These are phyloP conservation scores for Theristicus caerulescens DNA, from an alignment of 2,113 vertebrate genomes.

Conservation along the genomic window DNA sequence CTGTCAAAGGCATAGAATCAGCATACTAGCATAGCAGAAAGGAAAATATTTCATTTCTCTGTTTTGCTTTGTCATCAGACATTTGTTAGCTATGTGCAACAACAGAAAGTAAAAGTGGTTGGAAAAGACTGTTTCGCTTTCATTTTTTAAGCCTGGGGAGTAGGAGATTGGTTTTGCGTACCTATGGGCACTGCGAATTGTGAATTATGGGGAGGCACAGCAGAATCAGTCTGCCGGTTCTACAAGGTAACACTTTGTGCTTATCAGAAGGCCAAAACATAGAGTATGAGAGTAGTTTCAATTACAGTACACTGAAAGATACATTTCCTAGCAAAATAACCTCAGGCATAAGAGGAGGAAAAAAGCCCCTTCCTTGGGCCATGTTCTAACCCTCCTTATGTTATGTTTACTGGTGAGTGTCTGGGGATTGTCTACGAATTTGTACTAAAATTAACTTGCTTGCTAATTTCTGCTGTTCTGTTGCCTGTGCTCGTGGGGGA, in stretches of 20 bases:
- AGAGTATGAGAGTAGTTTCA: not conserved
- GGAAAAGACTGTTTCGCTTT: not conserved
- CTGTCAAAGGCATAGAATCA: not conserved
- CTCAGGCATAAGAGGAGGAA: not conserved
- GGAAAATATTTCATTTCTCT: not conserved
- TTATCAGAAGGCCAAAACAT: not conserved
- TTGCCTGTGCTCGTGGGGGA: not conserved
- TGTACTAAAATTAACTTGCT: constrained; percentile 3
- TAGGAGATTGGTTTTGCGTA: not conserved
- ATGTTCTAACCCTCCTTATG: not conserved
- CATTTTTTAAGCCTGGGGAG: not conserved
- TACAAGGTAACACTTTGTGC: not conserved
- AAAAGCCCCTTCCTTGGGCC: not conserved
- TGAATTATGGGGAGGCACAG: not conserved
- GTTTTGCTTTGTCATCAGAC: not conserved
- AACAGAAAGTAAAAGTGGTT: not conserved
- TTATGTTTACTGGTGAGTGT: not conserved
- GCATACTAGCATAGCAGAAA: not conserved
- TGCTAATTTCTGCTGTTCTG: constrained; percentile 23
- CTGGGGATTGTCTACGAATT: not conserved
- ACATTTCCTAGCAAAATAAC: constrained; percentile 19
- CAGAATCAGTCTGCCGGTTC: not conserved
- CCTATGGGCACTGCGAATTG: not conserved
- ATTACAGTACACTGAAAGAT: not conserved
- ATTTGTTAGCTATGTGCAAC: not conserved